These are phyloP conservation scores for Danio rerio DNA, from an alignment of 2,113 vertebrate species.

Conservation along the genomic window DNA sequence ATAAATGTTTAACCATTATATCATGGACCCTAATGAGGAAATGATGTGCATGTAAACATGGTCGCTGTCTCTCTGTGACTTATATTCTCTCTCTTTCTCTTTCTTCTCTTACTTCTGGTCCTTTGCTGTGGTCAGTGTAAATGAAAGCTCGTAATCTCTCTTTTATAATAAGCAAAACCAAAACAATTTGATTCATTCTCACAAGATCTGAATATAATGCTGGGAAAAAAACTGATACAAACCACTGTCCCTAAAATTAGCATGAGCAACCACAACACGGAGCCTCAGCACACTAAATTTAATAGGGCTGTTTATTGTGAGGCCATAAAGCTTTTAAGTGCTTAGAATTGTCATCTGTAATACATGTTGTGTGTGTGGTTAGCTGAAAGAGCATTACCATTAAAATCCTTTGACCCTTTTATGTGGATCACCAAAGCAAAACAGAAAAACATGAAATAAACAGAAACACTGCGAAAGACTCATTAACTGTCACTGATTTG, in stretches of 20 bases:
- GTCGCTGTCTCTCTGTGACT: not conserved
- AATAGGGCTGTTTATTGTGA: conserved; percentile 42
- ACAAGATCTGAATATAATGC: conserved; percentile 15
- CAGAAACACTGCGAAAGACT: conserved; percentile 4
- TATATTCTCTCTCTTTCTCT: not conserved
- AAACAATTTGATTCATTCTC: conserved; percentile 41
- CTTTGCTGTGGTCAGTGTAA: conserved; percentile 12
- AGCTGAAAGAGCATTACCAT: conserved; percentile 1
- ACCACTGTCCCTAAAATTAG: conserved; percentile 46
- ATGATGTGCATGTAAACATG: not conserved
- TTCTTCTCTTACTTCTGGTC: not conserved
- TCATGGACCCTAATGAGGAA: not conserved
- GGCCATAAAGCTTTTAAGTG: conserved; percentile 28
- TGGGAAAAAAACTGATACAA: conserved; percentile 34
- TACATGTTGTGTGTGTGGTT: conserved; percentile 25
- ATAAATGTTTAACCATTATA: no score
- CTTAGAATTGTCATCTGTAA: conserved; percentile 46
- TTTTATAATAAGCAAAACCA: conserved; percentile 17
- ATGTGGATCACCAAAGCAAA: conserved; percentile 17
- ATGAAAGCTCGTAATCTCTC: conserved; percentile 14
- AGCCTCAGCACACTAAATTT: conserved; percentile 14
- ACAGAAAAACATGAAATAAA: conserved; percentile 3
- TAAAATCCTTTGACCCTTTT: not conserved
- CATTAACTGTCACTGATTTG: not conserved
- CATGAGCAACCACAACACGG: conserved; percentile 44